Conservation (phyloP, 30 jellyfish, hydroid and myxozoan genomes). For the Turritopsis rubra region DNA sequence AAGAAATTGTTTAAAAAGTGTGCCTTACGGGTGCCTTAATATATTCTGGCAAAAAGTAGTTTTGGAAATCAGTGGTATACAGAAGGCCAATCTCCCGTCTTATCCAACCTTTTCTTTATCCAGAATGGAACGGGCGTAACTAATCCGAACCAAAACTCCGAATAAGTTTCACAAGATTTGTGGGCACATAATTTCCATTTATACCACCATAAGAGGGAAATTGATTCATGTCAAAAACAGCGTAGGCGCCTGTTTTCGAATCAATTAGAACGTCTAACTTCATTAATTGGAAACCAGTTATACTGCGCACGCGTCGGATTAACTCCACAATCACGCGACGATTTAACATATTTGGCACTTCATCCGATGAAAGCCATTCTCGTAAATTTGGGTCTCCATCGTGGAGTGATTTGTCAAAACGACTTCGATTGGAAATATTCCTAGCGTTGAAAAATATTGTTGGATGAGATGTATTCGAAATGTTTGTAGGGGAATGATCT, state of each 20-base stretch:
- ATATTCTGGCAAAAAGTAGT: background rate
- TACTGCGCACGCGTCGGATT: conserved; percentile 36
- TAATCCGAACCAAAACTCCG: background rate
- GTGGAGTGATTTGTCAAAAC: conserved; percentile 5
- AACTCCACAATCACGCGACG: conserved; percentile 51
- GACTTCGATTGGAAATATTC: conserved; percentile 14
- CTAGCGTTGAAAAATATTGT: conserved; percentile 20
- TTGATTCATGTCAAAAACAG: conserved; percentile 77
- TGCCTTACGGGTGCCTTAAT: no score
- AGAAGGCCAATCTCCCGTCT: no score
- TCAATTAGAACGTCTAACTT: conserved; percentile 82
- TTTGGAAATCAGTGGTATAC: no score
- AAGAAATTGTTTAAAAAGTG: no score
- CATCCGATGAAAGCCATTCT: conserved; percentile 20
- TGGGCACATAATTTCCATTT: conserved; percentile 39
- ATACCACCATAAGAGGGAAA: conserved; percentile 89
- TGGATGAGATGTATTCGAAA: conserved; percentile 2
- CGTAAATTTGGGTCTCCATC: conserved; percentile 28
- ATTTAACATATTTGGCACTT: conserved; percentile 32
- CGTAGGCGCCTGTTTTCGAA: conserved; percentile 56
- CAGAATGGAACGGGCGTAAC: background rate
- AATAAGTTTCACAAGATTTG: conserved; percentile 44
- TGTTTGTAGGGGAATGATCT: background rate
- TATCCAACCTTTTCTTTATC: background rate
- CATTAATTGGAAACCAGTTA: conserved; percentile 34